Conservation (phyloP, 2,113 vertebrate genomes). For the Crotalus viridis region DNA sequence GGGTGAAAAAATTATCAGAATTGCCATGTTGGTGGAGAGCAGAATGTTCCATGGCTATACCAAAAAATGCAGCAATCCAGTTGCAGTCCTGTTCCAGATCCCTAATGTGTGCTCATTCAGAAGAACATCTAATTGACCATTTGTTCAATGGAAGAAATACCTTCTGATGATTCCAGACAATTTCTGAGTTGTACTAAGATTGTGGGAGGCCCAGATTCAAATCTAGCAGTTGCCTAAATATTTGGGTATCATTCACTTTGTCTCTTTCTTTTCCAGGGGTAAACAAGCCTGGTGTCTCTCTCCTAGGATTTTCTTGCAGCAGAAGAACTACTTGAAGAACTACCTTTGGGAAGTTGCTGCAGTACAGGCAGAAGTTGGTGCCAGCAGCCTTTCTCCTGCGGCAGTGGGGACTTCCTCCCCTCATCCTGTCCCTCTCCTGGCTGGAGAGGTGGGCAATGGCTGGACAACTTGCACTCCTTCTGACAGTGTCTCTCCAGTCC, state of each 20-base stretch:
- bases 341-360: not conserved
- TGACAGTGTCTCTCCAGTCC: not conserved
- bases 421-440: not conserved
- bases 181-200: not conserved
- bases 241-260: not conserved
- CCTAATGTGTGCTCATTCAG: not conserved
- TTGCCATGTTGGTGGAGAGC: not conserved
- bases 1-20: not conserved
- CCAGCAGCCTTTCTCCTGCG: not conserved
- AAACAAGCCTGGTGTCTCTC: not conserved
- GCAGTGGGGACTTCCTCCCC: not conserved
- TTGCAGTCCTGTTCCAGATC: not conserved
- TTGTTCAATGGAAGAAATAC: not conserved
- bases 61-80: not conserved
- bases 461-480: not conserved
- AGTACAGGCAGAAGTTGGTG: not conserved
- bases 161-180: not conserved
- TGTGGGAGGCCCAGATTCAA: not conserved
- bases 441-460: conserved; percentile 18
- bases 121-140: not conserved
- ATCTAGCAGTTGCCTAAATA: not conserved
- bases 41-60: not conserved
- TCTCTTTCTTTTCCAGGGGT: not conserved
- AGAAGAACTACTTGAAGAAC: not conserved
- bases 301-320: not conserved